A percentile compares a stretch with the other conserved stretches of the same genome.
Evolutionary conservation across 2,797 vertebrate genomes (phyloP).

Genomic region (Thamnophis elegans): DNA sequence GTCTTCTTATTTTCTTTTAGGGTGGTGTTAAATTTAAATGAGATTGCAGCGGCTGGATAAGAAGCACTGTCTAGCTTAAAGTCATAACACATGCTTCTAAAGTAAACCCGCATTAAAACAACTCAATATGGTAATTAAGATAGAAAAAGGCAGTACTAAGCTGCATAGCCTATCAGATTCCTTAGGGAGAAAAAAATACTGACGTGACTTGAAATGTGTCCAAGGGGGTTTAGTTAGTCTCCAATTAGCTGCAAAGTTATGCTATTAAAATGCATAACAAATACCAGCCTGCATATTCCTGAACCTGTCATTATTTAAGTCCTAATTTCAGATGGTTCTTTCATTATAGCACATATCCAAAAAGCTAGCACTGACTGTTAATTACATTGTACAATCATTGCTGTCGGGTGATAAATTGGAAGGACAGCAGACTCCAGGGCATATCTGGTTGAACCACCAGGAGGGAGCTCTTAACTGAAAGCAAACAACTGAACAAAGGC

Average conservation of each 20-base stretch:
- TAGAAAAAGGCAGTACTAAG: conserved; percentile 74
- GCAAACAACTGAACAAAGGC: conserved; percentile 66
- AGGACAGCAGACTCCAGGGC: conserved; percentile 63
- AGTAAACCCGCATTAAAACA: conserved; percentile 73
- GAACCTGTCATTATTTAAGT: conserved; percentile 81
- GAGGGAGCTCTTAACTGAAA: conserved; percentile 62
- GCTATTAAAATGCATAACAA: conserved; percentile 81
- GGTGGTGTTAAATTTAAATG: conserved; percentile 51
- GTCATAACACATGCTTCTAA: conserved; percentile 63
- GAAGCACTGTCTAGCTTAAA: conserved; percentile 58
- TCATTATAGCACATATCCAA: conserved; percentile 69
- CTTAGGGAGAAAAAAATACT: conserved; percentile 66
- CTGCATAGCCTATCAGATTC: conserved; percentile 67
- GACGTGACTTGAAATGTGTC: conserved; percentile 72
- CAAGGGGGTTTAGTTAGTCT: conserved; percentile 79
- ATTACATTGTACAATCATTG: conserved; percentile 72
- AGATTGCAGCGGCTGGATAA: conserved; percentile 37
- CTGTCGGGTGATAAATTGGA: conserved; percentile 68
- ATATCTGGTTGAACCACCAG: conserved; percentile 49
- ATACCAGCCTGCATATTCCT: conserved; percentile 70
- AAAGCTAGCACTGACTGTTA: conserved; percentile 79
- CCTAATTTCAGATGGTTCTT: conserved; percentile 80
- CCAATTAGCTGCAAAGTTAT: conserved; percentile 83
- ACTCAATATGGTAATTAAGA: conserved; percentile 82
- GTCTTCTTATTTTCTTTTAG: conserved; percentile 8